Base-by-base conservation (phyloP, 2,797 vertebrate species). In the Trachurus trachurus region DNA sequence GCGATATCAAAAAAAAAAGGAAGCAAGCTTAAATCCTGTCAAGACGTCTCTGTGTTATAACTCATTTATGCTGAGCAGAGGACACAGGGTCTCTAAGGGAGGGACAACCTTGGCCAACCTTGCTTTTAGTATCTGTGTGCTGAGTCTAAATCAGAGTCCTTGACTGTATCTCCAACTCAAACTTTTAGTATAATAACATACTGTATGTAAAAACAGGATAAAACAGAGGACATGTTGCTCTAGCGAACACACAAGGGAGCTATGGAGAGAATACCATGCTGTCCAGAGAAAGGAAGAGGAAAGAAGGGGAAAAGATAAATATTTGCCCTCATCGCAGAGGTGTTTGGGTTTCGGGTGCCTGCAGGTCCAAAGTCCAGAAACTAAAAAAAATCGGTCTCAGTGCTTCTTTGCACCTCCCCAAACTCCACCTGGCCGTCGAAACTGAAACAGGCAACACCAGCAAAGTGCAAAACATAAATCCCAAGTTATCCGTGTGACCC, bases 291-390 rank as follows among this genome's bases (percentile, higher is more conserved):
- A 71, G 54, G 42, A 83, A 78, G 71, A 44, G 76, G 65, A 74
- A 74, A 75, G 29, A 44, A 29, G 47, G 71, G 44, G 26, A 34
- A 29, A 80, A 80, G 68, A 80, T 86, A 89, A 93, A 93, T 93
- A 89, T 94, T 94, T 91, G 85, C 39, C 72, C 17, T 71, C 2
- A 5, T 60, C 31, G 15, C 15, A 76, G 63, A 80, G 5, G 47
- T 94, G 87, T 94, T 94, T 94, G 90, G 92, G 93, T 94, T 93
- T 94, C 91, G 81, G 59, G 75, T 42, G 42, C 57, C 8, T 68
- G 11, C n/a, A n/a, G n/a, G 87, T 91, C 74, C 83, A 92, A 93
- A 93, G 92, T 93, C 87, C 78, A 87, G 74, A 83, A 62, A 58
- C 64, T 26, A 26, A 26, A 26, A 26, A 73, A 79, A 83, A 66